Evolutionary conservation across 2,888 invertebrate genomes (phyloP).

Genomic region (Morpho achilles): DNA sequence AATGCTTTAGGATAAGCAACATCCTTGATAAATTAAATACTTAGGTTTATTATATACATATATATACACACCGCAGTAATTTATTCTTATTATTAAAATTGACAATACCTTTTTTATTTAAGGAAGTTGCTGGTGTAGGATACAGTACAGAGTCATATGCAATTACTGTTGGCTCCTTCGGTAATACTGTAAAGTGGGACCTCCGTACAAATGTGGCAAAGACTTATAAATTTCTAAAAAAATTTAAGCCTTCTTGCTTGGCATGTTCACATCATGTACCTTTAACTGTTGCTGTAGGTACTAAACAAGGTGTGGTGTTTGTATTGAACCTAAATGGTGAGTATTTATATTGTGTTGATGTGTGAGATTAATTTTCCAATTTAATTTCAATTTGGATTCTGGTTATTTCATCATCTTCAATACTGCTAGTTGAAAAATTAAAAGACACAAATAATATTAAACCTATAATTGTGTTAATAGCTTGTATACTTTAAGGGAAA

Average conservation of each 20-base stretch:
- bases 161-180: slow-evolving; percentile 67
- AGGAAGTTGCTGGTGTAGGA: slow-evolving; percentile 67
- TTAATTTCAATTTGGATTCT: slow-evolving; percentile 10
- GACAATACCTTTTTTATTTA: slow-evolving; percentile 24
- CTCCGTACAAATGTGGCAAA: slow-evolving; percentile 66
- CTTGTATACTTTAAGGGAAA: no score
- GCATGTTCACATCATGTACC: slow-evolving; percentile 55
- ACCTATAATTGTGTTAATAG: no score
- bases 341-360: slow-evolving; percentile 19
- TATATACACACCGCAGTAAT: no score
- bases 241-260: slow-evolving; percentile 54
- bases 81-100: not conserved
- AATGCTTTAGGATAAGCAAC: no score
- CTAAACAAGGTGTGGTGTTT: slow-evolving; percentile 67
- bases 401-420: no score
- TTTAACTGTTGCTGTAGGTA: slow-evolving; percentile 61
- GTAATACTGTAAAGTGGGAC: slow-evolving; percentile 75
- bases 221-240: slow-evolving; percentile 45
- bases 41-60: no score
- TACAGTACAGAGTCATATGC: slow-evolving; percentile 64
- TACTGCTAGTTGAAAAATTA: no score
- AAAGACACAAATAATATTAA: no score
- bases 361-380: not conserved
- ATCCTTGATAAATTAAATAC: no score
- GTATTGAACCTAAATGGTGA: slow-evolving; percentile 60